A percentile compares a stretch with the other conserved stretches of the same genome.
These are phyloP conservation scores for Chionomys nivalis DNA, from an alignment of 2,113 vertebrate species.

Conservation along the genomic window DNA sequence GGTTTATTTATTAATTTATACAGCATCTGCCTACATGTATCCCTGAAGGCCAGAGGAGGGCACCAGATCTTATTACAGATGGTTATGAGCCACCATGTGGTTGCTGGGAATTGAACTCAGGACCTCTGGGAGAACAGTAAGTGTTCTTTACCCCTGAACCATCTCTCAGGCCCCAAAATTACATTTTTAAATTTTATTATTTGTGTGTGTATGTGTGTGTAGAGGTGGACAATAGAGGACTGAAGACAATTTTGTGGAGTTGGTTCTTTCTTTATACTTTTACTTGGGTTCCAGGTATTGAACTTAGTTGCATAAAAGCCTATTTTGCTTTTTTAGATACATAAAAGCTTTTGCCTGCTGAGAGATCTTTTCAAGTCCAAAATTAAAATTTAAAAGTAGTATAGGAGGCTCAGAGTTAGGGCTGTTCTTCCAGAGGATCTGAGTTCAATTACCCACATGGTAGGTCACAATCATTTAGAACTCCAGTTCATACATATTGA, in stretches of 20 bases:
- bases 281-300: background rate
- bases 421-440: background rate
- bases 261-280: background rate
- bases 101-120: too few relatives aligned
- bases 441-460: background rate
- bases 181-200: background rate
- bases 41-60: too few relatives aligned
- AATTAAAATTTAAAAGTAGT: background rate
- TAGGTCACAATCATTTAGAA: background rate
- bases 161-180: too few relatives aligned
- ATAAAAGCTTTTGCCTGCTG: background rate
- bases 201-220: background rate
- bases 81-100: too few relatives aligned
- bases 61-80: too few relatives aligned
- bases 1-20: too few relatives aligned
- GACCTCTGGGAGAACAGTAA: too few relatives aligned
- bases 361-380: background rate
- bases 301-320: background rate
- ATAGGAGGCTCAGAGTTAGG: background rate
- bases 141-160: too few relatives aligned
- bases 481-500: background rate
- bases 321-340: background rate
- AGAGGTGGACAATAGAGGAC: background rate
- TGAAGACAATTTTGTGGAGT: background rate
- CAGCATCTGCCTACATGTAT: too few relatives aligned